Evolutionary conservation across 2,113 vertebrate species (phyloP).

Genomic region (Corythoichthys intestinalis): DNA sequence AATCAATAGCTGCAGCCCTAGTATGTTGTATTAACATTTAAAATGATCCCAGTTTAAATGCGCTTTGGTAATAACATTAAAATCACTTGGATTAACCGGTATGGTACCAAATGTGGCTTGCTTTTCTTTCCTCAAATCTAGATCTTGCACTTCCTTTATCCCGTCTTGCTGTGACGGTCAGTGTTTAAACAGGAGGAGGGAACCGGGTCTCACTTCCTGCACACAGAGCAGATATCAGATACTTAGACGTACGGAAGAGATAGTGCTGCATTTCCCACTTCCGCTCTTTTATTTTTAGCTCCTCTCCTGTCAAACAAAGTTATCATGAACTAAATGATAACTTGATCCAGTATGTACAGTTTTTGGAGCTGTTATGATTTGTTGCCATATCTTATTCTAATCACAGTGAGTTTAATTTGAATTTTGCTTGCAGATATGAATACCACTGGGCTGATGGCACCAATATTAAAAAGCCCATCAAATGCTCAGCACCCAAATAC

Average conservation of each 20-base stretch:
- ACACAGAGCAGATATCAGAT: constrained; percentile 25
- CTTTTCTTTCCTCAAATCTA: constrained; percentile 28
- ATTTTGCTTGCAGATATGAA: constrained; percentile 77
- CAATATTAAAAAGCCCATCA: constrained; percentile 96
- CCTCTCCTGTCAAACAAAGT: not conserved
- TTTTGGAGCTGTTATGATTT: not conserved
- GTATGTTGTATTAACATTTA: not conserved
- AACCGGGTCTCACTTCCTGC: constrained; percentile 50
- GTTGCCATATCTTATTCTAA: not conserved
- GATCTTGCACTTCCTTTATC: constrained; percentile 55
- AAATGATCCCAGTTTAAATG: not conserved
- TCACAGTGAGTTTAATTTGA: not conserved
- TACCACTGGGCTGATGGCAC: constrained; percentile 98
- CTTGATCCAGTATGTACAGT: not conserved
- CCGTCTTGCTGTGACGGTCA: constrained; percentile 31
- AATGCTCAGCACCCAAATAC: constrained; percentile 95
- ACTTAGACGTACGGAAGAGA: constrained; percentile 4
- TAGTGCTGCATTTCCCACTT: constrained; percentile 20
- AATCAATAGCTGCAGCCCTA: not conserved
- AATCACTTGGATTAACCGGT: not conserved
- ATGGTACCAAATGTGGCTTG: constrained; percentile 30
- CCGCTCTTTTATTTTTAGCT: constrained; percentile 14
- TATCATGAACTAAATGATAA: constrained; percentile 4
- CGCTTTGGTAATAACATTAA: not conserved
- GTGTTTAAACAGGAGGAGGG: constrained; percentile 60